Evolutionary conservation across 2,888 invertebrate genomes (phyloP), one percentile per base, ranked within the genome.

Genomic region (Camponotus fellah): DNA sequence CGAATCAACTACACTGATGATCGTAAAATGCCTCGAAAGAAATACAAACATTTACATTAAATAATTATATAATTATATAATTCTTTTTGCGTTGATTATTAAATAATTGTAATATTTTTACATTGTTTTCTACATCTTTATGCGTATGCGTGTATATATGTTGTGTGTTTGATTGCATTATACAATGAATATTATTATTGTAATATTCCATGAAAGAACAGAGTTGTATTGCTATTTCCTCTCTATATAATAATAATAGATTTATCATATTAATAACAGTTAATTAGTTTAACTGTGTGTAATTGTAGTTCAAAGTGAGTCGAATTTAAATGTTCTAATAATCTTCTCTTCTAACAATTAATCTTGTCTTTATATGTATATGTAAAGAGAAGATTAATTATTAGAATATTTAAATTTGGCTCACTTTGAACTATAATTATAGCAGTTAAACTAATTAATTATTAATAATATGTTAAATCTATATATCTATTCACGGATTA

Each of bases 261-360:
- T 60, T 21, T 14, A 26, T 8, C 37, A 34, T 60, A 53, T 53
- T 53, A 53, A n/a, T 53, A 60, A 43, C 21, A 43, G 69, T 37
- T 60, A 69, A 79, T 79, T 79, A 60, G 32, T 56, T 58, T 58
- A 14, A 26, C 58, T 69, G 46, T 60, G 46, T 60, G 21, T 60
- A 60, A 79, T 69, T 46, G 4, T 26, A 2, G 37, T 43, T 79
- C 79, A 69, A 79, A 79, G 58, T 56, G 66, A 66, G 56, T 66
- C 56, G 14, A 64, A 76, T 60, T n/a, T 60, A 69, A 46, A 69
- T 60, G 69, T 79, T 60, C 43, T 34, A 58, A 43, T 69, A 37
- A 26, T 26, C 26, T 26, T 26, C 26, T 26, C 26, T 26, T 26
- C 2, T 26, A 26, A 26, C 26, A 26, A 26, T 26, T 26, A 26